Conservation (phyloP, 1,140 invertebrate species). For the Tetramorium alpestre region DNA sequence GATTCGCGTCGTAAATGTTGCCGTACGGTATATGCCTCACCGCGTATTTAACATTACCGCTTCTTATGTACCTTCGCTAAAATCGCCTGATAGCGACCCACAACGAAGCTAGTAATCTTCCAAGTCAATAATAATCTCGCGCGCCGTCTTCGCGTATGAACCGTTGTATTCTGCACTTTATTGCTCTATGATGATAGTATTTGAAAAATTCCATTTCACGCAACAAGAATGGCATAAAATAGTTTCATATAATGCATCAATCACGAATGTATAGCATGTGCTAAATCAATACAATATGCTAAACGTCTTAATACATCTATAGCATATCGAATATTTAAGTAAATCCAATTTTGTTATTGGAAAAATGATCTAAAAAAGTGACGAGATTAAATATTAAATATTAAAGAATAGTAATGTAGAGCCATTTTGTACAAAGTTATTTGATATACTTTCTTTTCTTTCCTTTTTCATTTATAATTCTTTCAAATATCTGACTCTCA, state of each 20-base stretch:
- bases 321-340: neutral
- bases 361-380: neutral
- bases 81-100: neutral
- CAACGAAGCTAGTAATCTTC: slow-evolving; percentile 17
- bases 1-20: slow-evolving; percentile 54
- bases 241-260: neutral
- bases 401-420: neutral
- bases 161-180: neutral
- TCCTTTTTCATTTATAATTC: neutral
- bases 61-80: neutral
- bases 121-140: slow-evolving; percentile 42
- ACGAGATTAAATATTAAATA: neutral
- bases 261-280: neutral
- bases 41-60: slow-evolving; percentile 25
- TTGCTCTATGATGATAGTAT: neutral
- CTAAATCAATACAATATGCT: neutral
- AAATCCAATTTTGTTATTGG: neutral
- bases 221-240: neutral
- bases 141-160: slow-evolving; percentile 9
- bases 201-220: neutral
- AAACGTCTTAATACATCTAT: neutral
- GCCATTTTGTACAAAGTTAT: neutral
- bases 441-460: neutral
- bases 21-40: neutral
- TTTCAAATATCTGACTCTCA: neutral